Percentiles rank a stretch among this genome's conserved stretches.
Conservation (phyloP, 1,140 invertebrate genomes). For the Euwallacea fornicatus region DNA sequence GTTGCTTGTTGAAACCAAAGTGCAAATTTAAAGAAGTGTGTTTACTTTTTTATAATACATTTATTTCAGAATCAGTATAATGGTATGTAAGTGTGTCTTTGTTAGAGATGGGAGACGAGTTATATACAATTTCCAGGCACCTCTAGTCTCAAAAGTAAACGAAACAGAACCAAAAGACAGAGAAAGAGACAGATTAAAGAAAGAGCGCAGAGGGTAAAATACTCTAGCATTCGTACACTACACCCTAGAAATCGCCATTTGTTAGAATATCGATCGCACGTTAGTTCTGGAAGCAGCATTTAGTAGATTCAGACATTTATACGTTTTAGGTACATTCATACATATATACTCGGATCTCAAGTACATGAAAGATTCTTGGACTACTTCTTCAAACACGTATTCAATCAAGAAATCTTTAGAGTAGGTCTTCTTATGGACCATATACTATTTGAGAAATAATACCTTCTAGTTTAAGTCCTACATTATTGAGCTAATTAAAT, state of each 20-base stretch:
- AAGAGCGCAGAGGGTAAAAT: constrained; percentile 24
- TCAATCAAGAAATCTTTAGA: too few relatives aligned
- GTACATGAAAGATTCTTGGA: constrained; percentile 23
- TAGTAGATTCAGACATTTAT: constrained; percentile 15
- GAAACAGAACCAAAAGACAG: constrained; percentile 29
- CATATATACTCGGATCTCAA: constrained; percentile 8
- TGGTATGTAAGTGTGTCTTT: constrained; percentile 33
- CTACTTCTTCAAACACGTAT: not conserved
- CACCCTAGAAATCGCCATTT: constrained; percentile 14
- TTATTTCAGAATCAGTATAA: constrained; percentile 26
- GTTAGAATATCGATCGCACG: constrained; percentile 20
- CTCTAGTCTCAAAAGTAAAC: constrained; percentile 34
- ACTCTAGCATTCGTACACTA: constrained; percentile 31
- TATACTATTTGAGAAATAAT: too few relatives aligned
- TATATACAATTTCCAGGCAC: constrained; percentile 27
- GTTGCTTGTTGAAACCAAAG: constrained; percentile 10
- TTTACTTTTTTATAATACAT: constrained; percentile 20
- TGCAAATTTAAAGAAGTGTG: constrained; percentile 21
- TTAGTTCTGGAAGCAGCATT: constrained; percentile 26
- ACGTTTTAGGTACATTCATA: constrained; percentile 15
- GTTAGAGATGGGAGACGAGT: constrained; percentile 11
- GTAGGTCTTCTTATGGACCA: too few relatives aligned
- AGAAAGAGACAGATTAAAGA: constrained; percentile 34
- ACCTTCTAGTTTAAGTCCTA: too few relatives aligned
- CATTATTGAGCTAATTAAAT: too few relatives aligned